Evolutionary conservation across 2,888 invertebrate genomes (phyloP), one percentile per base, ranked within the genome.

Genomic region (Pyrocoelia pectoralis): DNA sequence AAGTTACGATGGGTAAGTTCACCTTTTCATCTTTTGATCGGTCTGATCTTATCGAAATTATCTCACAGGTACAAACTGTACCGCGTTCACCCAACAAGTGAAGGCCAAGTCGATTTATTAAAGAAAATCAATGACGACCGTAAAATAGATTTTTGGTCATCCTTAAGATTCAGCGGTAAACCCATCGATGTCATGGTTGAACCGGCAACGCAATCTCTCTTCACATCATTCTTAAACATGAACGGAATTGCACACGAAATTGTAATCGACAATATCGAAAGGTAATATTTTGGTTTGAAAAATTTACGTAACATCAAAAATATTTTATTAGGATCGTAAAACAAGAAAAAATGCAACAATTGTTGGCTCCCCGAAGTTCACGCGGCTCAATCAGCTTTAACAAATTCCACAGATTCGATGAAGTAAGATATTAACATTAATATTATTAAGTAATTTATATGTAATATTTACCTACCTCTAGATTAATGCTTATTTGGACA

Each of bases 231-330:
- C 0, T 69, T 86, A 17, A 70, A 74, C 0, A 69, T 74, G 0
- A 67, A 79, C 4, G 75, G 75, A 0, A 82, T 87, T 43, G 50
- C 71, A 0, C 81, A 82, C 70, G 76, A 74, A 43, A 72, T 85
- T 1, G 81, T 83, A 61, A 72, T 80, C 14, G 78, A 83, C 2
- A 79, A 87, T 74, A 81, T 86, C 0, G 81, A 83, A 68, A 67
- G 73, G 84, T 84, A 73, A 80, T 76, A 79, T 12, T 54, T 29
- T 24, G 40, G 12, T 51, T 61, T 24, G 3, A 6, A 24, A 24
- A 6, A 14, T 5, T 4, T 52, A 13, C 9, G 13, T 49, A 28
- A 43, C 33, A 33, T 3, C 4, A 15, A 10, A 5, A 15, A 3
- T 28, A 29, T 17, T 29, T 12, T 9, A 9, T 56, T 66, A 66